Evolutionary conservation across 1,140 invertebrate species (phyloP), one percentile per base, ranked within the genome.

Genomic region (Drosophila pallidifrons): DNA sequence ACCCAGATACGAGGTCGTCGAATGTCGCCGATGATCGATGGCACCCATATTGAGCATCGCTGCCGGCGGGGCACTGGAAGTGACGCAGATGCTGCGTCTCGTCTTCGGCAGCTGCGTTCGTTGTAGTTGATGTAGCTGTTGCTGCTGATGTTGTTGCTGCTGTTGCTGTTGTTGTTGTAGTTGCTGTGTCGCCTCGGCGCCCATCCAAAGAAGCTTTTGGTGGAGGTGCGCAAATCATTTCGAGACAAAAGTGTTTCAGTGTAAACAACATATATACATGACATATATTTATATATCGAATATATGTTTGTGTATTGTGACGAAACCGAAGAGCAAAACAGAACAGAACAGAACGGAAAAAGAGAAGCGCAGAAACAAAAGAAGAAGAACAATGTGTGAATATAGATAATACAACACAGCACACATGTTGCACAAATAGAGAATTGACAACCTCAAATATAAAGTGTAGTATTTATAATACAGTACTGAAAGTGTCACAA

Each of bases 1-100:
- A 88, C 91, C 87, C 83, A 92, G 77, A 71, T 91, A 92, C 55
- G 91, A 91, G 76, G 91, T 80, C 61, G 88, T 91, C 41, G 91
- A 92, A 72, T 92, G 91, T 30, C 91, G 75, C 8, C 91, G 79
- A 58, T 91, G 81, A 64, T 87, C 75, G 55, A 80, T 74, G 60
- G 70, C 68, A 52, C 68, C 74, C 72, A 75, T 43, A 57, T 81
- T 77, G 28, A 82, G 70, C 74, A 75, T 81, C 11, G 81, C 78
- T 35, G 85, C 71, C 6, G 88, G 76, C 43, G 91, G 91, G 45
- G 81, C 80, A 63, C 91, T 92, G 16, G 86, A 74, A 8, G 91
- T 92, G 41, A 91, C 88, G 46, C 91, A 92, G 52, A 92, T 89
- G 64, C 89, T 92, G 30, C 88, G 82, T 46, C 91, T 75, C 16